Conservation (phyloP, 1,140 invertebrate species). For the Diorhabda elongata region DNA sequence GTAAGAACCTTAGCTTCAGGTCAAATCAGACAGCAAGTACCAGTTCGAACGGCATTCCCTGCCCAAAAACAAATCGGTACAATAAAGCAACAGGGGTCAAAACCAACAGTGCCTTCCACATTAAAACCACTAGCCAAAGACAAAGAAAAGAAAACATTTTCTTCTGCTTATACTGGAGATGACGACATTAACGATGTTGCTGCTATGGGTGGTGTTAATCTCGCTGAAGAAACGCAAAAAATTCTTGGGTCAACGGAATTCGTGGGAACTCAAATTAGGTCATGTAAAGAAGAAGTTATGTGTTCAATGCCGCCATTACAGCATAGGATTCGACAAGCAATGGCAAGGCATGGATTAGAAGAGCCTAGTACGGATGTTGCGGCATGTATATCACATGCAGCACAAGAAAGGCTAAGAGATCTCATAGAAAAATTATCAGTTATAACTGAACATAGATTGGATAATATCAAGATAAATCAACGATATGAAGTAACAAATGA, state of each 20-base stretch:
- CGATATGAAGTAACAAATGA: constrained; percentile 88
- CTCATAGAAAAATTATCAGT: constrained; percentile 89
- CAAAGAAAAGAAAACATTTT: constrained; percentile 63
- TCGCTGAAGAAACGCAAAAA: constrained; percentile 92
- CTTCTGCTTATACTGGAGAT: constrained; percentile 59
- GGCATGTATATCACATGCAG: constrained; percentile 89
- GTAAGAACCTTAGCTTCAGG: constrained; percentile 28
- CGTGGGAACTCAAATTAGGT: constrained; percentile 92
- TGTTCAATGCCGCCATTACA: constrained; percentile 72
- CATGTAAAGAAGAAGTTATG: constrained; percentile 93
- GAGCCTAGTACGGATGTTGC: constrained; percentile 86
- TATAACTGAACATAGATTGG: constrained; percentile 91
- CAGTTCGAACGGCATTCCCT: constrained; percentile 29
- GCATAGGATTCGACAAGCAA: constrained; percentile 67
- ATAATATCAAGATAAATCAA: constrained; percentile 82
- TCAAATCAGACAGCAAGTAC: constrained; percentile 28
- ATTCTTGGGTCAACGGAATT: constrained; percentile 93
- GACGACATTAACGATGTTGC: constrained; percentile 98
- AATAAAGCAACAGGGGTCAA: constrained; percentile 38
- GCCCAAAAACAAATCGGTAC: constrained; percentile 28
- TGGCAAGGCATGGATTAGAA: constrained; percentile 76
- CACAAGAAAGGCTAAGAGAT: constrained; percentile 88
- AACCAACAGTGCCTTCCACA: constrained; percentile 45
- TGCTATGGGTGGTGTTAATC: constrained; percentile 98
- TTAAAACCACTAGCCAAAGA: constrained; percentile 52